phyloP scores from a whole-genome alignment of 2,888 invertebrate genomes.

The Andrena fulva region DNA sequence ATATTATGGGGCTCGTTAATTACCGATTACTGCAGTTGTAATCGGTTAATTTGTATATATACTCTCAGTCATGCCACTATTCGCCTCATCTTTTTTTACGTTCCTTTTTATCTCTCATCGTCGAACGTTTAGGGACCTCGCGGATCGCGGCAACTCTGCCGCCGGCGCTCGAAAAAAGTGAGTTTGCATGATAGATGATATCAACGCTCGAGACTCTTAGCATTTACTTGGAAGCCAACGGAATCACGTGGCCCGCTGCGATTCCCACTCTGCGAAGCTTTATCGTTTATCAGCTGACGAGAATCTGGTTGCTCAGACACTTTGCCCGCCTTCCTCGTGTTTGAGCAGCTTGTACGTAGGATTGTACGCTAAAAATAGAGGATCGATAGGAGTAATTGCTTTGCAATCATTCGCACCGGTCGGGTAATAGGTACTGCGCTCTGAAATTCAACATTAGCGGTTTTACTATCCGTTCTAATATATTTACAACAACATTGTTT shows the following conservation, averaged over 20 bases:
- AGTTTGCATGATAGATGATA: background rate
- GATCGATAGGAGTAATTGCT: conserved; percentile 21
- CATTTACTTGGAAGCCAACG: background rate
- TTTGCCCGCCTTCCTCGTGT: background rate
- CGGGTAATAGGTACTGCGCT: background rate
- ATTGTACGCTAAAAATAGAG: conserved; percentile 19
- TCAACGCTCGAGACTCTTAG: background rate
- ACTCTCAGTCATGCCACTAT: no score
- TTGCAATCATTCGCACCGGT: background rate
- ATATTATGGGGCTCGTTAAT: no score
- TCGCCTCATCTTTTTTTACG: no score
- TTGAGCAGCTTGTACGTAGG: background rate
- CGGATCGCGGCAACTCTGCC: no score
- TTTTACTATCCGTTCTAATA: no score
- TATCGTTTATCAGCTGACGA: background rate
- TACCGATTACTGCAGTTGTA: no score
- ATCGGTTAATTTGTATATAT: no score
- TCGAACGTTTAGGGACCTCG: background rate
- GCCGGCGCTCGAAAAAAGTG: no score
- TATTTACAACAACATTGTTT: no score
- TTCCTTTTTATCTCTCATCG: background rate
- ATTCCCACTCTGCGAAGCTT: background rate
- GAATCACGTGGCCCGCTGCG: background rate
- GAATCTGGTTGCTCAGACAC: background rate
- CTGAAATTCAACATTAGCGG: background rate